Percentiles rank a stretch among this genome's conserved stretches.
Evolutionary conservation across 2,888 invertebrate genomes (phyloP).

Genomic region (Hetaerina titia): DNA sequence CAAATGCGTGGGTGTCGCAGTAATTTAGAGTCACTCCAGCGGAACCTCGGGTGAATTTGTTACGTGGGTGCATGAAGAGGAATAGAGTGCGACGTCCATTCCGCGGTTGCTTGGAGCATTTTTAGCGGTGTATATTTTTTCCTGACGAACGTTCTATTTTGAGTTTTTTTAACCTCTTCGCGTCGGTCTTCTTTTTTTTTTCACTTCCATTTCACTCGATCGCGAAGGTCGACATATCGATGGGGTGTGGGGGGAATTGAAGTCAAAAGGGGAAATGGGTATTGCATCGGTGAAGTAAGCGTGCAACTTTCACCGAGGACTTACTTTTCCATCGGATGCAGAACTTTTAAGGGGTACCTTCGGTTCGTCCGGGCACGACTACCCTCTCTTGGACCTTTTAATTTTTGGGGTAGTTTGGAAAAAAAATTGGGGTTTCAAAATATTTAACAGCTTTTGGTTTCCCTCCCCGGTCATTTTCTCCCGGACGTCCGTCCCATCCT

Average conservation of each 20-base stretch:
- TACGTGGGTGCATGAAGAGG: too few species aligned
- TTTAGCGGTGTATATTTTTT: too few species aligned
- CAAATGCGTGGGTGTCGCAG: too few species aligned
- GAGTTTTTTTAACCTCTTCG: background rate
- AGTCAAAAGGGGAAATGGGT: background rate
- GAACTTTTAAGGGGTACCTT: too few species aligned
- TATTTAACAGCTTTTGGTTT: background rate
- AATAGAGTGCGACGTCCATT: too few species aligned
- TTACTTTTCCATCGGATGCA: background rate
- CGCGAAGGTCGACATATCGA: background rate
- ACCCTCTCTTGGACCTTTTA: background rate
- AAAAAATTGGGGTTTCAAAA: background rate
- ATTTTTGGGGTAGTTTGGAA: background rate
- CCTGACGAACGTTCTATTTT: too few species aligned
- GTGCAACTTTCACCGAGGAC: background rate
- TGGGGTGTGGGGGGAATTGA: background rate
- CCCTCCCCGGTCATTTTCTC: background rate
- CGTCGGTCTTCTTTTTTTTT: background rate
- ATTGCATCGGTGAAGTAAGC: background rate
- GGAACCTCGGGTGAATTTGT: too few species aligned
- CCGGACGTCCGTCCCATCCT: background rate
- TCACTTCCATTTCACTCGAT: background rate
- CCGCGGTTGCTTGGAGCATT: too few species aligned
- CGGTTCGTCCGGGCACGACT: too few species aligned
- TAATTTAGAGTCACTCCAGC: too few species aligned